Conservation (phyloP, 30 jellyfish, hydroid and myxozoan species). For the Aurelia sp. region DNA sequence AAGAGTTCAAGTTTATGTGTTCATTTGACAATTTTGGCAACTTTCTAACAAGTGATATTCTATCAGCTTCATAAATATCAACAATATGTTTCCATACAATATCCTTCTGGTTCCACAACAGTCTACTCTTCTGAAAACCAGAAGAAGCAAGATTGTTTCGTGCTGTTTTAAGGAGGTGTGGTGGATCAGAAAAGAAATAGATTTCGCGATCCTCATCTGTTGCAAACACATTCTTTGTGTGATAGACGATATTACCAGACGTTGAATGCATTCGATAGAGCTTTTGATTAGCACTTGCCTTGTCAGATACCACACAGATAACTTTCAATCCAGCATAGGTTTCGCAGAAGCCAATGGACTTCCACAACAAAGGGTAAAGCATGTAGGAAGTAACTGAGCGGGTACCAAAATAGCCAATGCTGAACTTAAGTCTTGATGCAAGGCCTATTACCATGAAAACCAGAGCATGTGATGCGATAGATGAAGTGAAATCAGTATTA, state of each 20-base stretch:
- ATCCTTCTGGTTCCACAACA: constrained; percentile 11
- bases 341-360: constrained; percentile 12
- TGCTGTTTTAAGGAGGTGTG: constrained; percentile 33
- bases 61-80: not conserved
- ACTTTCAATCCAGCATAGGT: constrained; percentile 4
- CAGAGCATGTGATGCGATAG: constrained; percentile 33
- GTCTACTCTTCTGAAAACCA: constrained; percentile 46
- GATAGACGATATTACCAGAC: constrained; percentile 1
- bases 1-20: constrained; percentile 38
- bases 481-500: not conserved
- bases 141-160: constrained; percentile 32
- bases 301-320: constrained; percentile 23
- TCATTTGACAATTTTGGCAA: constrained; percentile 44
- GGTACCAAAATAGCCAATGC: constrained; percentile 20
- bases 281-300: constrained; percentile 32
- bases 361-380: constrained; percentile 25
- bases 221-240: not conserved
- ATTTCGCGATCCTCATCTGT: not conserved
- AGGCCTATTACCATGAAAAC: constrained; percentile 15
- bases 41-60: not conserved
- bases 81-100: constrained; percentile 23
- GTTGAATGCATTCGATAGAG: not conserved
- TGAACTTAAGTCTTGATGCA: not conserved
- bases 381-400: not conserved
- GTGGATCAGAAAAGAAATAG: constrained; percentile 19